phyloP scores from a whole-genome alignment of 2,888 invertebrate species.

The Monoplex corrugatus region DNA sequence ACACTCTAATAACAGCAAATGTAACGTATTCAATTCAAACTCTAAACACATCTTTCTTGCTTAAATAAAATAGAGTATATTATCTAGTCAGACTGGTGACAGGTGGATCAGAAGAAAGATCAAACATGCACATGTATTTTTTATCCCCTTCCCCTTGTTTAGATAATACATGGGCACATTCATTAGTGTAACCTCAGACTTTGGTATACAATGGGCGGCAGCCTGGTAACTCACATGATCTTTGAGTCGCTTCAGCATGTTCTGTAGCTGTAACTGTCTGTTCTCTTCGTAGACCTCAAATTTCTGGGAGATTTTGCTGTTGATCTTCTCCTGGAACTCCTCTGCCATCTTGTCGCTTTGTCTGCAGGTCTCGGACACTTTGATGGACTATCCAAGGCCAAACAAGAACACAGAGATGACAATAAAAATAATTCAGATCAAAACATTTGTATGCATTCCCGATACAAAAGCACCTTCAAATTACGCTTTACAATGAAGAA shows the following conservation, averaged over 20 bases:
- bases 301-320: constrained; percentile 85
- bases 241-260: constrained; percentile 87
- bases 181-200: too few relatives aligned
- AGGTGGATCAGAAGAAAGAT: too few relatives aligned
- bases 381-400: constrained; percentile 73
- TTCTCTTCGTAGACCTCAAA: constrained; percentile 95
- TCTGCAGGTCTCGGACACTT: constrained; percentile 73
- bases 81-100: too few relatives aligned
- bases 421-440: neutral
- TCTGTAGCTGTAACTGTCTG: constrained; percentile 94
- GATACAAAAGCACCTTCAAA: neutral
- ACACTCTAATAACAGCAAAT: too few relatives aligned
- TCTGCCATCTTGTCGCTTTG: constrained; percentile 73
- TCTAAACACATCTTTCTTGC: too few relatives aligned
- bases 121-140: too few relatives aligned
- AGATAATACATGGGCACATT: too few relatives aligned
- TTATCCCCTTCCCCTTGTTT: too few relatives aligned
- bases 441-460: neutral
- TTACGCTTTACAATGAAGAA: too few relatives aligned
- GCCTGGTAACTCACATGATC: constrained; percentile 79
- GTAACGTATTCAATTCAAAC: too few relatives aligned
- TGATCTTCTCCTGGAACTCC: constrained; percentile 73
- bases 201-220: too few relatives aligned
- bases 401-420: constrained; percentile 48
- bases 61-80: too few relatives aligned